These are phyloP conservation scores for Nemotelus pantherinus DNA, from an alignment of 2,888 invertebrate genomes.

Conservation along the genomic window DNA sequence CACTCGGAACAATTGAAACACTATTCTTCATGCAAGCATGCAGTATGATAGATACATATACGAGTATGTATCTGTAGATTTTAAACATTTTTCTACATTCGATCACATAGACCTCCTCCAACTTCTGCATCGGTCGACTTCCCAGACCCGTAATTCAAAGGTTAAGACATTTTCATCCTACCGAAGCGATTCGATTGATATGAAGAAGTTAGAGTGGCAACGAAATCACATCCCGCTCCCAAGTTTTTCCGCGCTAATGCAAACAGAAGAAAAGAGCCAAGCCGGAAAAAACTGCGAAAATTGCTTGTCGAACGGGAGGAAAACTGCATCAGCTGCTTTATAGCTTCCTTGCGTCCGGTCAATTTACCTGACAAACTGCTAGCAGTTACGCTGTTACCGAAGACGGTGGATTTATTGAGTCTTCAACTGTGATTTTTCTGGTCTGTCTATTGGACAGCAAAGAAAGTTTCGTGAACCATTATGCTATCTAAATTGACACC, in stretches of 20 bases:
- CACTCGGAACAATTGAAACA: too few species aligned
- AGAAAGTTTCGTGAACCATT: constrained; percentile 25
- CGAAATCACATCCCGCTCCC: constrained; percentile 8
- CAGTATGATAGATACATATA: too few species aligned
- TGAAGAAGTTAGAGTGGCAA: constrained; percentile 1
- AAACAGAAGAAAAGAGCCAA: neutral
- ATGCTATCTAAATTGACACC: neutral
- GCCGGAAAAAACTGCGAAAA: constrained; percentile 1
- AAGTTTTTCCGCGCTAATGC: constrained; percentile 8
- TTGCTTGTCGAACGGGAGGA: neutral
- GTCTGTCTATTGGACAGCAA: constrained; percentile 3
- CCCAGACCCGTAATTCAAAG: constrained; percentile 28
- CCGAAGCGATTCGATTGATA: neutral
- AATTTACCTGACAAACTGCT: neutral
- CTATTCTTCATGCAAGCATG: too few species aligned
- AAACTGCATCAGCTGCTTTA: constrained; percentile 1
- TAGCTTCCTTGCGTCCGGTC: constrained; percentile 20
- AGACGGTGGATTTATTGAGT: constrained; percentile 21
- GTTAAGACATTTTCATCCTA: neutral
- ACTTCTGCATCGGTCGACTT: neutral
- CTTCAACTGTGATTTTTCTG: constrained; percentile 27
- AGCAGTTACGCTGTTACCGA: neutral
- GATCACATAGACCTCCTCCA: too few species aligned
- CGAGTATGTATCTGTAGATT: too few species aligned
- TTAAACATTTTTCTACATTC: too few species aligned